Percentiles rank a stretch among this genome's conserved stretches.
phyloP scores from a whole-genome alignment of 2,797 vertebrate genomes.

The Acipenser transmontanus region DNA sequence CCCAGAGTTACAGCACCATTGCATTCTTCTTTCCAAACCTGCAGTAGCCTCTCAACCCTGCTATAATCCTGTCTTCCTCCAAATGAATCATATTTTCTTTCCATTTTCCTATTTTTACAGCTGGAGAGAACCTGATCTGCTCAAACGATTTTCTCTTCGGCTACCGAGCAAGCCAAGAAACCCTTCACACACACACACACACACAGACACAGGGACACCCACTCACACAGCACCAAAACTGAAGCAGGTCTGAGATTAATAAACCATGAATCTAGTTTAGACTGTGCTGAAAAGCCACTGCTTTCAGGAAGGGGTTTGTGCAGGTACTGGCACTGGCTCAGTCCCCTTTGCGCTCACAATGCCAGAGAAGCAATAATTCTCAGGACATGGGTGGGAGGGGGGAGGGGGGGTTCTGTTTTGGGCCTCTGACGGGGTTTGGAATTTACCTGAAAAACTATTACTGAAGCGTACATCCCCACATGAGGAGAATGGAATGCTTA shows the following conservation, averaged over 20 bases:
- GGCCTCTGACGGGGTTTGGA: no score
- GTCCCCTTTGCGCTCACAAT: neutral
- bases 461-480: no score
- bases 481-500: no score
- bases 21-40: conserved; percentile 5
- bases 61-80: conserved; percentile 41
- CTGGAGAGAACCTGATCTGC: conserved; percentile 57
- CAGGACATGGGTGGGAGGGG: neutral
- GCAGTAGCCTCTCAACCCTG: conserved; percentile 21
- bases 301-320: neutral
- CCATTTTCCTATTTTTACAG: conserved; percentile 70
- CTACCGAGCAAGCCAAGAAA: conserved; percentile 40
- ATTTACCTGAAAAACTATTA: no score
- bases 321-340: neutral
- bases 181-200: conserved; percentile 11
- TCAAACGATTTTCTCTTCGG: conserved; percentile 45
- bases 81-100: conserved; percentile 64
- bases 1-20: conserved; percentile 1
- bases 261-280: neutral
- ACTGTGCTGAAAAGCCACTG: neutral
- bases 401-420: neutral
- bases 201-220: conserved; percentile 27
- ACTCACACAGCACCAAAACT: conserved; percentile 25
- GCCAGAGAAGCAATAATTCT: neutral
- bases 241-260: neutral